Base-by-base conservation (phyloP, 2,113 vertebrate genomes). In the Bos javanicus region DNA sequence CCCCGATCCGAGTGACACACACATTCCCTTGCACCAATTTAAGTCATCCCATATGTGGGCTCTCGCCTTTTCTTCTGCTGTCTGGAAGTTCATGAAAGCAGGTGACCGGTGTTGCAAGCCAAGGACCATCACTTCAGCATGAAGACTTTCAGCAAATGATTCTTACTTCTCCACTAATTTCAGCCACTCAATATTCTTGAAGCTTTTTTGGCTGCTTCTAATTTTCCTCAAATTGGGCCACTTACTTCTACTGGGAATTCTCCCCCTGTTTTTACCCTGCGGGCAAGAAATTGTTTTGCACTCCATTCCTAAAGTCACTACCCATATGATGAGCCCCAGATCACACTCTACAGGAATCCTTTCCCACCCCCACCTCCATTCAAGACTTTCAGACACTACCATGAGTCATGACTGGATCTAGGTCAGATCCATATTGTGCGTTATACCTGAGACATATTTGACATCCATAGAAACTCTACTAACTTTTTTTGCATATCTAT, bases 31-130 rank as follows among this genome's bases (percentile, higher is more conserved):
- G 25, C 97, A 98, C 97, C 96, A 87, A 39, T 94, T 87, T 98
- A 98, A 98, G 92, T 98, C 97, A 93, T 98, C 96, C 98, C 97
- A 97, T 93, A 97, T 97, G 98, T 98, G 96, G 84, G 54, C 80
- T 81, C 91, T 62, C 0, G 64, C 93, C 89, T 92, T 94, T 50
- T 30, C 39, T 57, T 56, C 91, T 90, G 94, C 94, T 97, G 23
- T 94, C 94, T 87, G 90, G 71, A 89, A 85, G 95, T 94, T 93
- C 91, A 33, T 19, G 91, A 71, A 93, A 95, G 83, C 98, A 98
- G 92, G 97, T 94, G 95, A 97, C 91, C 52, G 13, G 62, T 19
- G 0, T 52, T 91, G 91, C 91, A 76, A 97, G 94, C 91, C 78
- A 93, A 96, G 89, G 93, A 82, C 87, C 76, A 93, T 96, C 14